Base-by-base conservation (phyloP, 2,113 vertebrate genomes). In the Orientallactaga bullata region DNA sequence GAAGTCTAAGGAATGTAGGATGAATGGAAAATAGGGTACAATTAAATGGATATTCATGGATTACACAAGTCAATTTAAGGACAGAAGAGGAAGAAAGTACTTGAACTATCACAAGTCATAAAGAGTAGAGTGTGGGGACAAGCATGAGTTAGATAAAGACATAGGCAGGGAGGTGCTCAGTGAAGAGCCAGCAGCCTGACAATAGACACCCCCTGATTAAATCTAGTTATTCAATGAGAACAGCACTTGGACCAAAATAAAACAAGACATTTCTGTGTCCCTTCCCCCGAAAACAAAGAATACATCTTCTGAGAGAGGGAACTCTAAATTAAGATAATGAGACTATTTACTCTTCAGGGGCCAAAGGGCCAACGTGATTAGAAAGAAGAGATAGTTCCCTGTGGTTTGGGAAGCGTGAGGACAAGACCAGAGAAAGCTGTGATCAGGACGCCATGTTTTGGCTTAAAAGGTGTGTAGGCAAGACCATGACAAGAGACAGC, bases 141-240 rank as follows among this genome's bases (percentile, higher is more conserved):
- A 73, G 1, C 18, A 37, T 4, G 26, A 63, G 3, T 37, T 12
- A 85, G 32, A 37, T 28, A 60, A 4, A 2, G 1, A 89, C 3
- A 39, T 7, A 47, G 8, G 7, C 3, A 32, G 7, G 16, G 4
- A 3, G 16, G 18, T 1, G 42, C 1, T 21, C 6, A 0, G 0
- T 37, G 9, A 80, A 10, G 0, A 60, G 3, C 1, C 13, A 35
- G 0, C 2, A 61, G 26, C 6, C 51, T 60, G 24, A 58, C 6
- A 68, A 90, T 13, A 12, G 7, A 10, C 8, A 51, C 63, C 1
- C 10, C 55, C 83, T 39, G 0, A 1, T 15, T 88, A 78, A 5
- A 24, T 71, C 17, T 5, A 26, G 30, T 66, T 86, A 55, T 66
- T 55, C 30, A 60, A 66, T 51, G 42, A 68, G 35, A n/a, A 37